Evolutionary conservation across 2,113 vertebrate genomes (phyloP).

Genomic region (Cacatua alba): DNA sequence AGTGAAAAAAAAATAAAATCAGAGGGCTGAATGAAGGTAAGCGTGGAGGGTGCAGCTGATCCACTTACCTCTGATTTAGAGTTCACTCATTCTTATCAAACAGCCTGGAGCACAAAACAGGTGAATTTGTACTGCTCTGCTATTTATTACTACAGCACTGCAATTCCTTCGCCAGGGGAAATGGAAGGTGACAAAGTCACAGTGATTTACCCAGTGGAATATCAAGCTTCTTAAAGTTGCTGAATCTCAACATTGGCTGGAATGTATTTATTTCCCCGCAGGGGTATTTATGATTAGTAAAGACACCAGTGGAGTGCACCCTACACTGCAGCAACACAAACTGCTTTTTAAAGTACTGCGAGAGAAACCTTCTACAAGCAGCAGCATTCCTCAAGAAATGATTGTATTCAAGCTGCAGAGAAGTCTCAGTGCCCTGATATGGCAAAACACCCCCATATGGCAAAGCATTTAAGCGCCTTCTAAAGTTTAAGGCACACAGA

Average conservation of each 20-base stretch:
- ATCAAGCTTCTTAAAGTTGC: background rate
- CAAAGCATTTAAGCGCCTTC: background rate
- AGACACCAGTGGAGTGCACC: background rate
- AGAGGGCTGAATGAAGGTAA: background rate
- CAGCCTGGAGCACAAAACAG: background rate
- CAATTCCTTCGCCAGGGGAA: background rate
- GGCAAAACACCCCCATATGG: background rate
- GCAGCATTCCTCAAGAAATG: background rate
- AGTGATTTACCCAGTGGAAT: background rate
- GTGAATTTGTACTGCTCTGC: background rate
- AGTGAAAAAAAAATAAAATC: background rate
- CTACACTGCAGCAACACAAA: background rate
- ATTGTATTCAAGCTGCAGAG: background rate
- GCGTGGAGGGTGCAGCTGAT: accelerated
- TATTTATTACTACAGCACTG: background rate
- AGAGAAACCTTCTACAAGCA: background rate
- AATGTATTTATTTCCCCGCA: background rate
- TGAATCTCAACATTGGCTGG: background rate
- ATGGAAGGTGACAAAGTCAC: background rate
- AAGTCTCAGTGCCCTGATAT: background rate
- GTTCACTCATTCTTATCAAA: background rate
- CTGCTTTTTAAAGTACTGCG: background rate
- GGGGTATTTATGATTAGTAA: background rate
- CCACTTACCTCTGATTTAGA: background rate
- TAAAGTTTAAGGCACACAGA: background rate